Percentiles rank a stretch among this genome's conserved stretches.
Conservation (phyloP, 2,113 vertebrate species). For the Upupa epops region DNA sequence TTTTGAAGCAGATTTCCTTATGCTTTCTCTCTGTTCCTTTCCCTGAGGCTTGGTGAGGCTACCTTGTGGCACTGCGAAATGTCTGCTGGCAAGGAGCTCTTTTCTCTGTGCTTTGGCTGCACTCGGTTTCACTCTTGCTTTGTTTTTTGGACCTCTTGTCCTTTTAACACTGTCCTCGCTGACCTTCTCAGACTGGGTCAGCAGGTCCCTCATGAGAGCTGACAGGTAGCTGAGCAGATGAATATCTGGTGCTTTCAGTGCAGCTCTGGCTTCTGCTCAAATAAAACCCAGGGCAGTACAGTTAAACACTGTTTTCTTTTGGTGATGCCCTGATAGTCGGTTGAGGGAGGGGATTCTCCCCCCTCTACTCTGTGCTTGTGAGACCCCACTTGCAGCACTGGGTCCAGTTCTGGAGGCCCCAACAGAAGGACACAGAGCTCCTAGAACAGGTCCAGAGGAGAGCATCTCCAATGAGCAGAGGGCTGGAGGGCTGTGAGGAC, state of each 20-base stretch:
- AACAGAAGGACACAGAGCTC: no score
- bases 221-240: slow-evolving; percentile 27
- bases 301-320: slow-evolving; percentile 69
- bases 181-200: not conserved
- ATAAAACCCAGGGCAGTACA: slow-evolving; percentile 60
- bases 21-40: not conserved
- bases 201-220: not conserved
- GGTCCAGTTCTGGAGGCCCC: no score
- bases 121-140: not conserved
- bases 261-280: slow-evolving; percentile 55
- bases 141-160: not conserved
- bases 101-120: not conserved
- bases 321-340: not conserved
- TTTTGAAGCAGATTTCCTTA: slow-evolving; percentile 23
- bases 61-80: slow-evolving; percentile 9
- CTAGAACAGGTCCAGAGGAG: no score
- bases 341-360: no score
- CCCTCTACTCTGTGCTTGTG: no score
- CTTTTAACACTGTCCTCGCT: not conserved
- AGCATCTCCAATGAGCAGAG: no score
- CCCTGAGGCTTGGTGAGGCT: slow-evolving; percentile 10
- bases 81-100: not conserved
- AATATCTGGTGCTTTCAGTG: not conserved
- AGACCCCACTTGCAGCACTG: no score
- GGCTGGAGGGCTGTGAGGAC: no score